Evolutionary conservation across 2,113 vertebrate species (phyloP).

Genomic region (Collichthys lucidus): DNA sequence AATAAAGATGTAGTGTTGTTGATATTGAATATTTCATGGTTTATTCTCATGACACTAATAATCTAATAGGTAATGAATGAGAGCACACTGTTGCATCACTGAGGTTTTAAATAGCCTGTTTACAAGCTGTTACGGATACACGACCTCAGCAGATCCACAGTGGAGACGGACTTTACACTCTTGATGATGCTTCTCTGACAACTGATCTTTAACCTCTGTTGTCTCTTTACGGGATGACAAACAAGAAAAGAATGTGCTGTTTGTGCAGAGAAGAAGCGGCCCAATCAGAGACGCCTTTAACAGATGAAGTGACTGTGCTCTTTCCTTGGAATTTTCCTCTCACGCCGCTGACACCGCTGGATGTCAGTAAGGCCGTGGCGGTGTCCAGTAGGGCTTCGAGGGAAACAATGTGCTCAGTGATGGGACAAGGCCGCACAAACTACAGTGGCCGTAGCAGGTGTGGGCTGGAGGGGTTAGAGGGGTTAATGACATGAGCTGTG

Average conservation of each 20-base stretch:
- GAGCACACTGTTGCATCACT: background rate
- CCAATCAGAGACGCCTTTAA: background rate
- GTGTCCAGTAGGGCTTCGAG: background rate
- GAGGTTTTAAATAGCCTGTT: constrained; percentile 38
- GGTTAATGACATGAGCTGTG: constrained; percentile 71
- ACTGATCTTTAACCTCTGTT: constrained; percentile 55
- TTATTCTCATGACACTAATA: constrained; percentile 8
- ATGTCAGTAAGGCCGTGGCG: constrained; percentile 25
- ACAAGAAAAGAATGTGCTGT: constrained; percentile 26
- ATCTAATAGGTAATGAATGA: constrained; percentile 17
- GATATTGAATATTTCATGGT: too few species aligned
- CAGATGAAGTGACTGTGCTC: constrained; percentile 14
- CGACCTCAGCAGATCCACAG: constrained; percentile 29
- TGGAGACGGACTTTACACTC: constrained; percentile 66
- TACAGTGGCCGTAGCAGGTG: constrained; percentile 60
- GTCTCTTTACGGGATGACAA: constrained; percentile 32
- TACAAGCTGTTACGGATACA: constrained; percentile 6
- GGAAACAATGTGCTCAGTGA: constrained; percentile 58
- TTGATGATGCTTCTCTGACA: constrained; percentile 47
- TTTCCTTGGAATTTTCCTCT: constrained; percentile 60
- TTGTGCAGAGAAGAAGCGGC: background rate
- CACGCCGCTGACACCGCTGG: constrained; percentile 41
- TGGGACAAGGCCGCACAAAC: background rate
- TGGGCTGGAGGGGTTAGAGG: constrained; percentile 58
- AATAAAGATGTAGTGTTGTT: background rate